These are phyloP conservation scores for Drosophila aldrichi DNA, from an alignment of 2,888 invertebrate species.

Conservation along the genomic window DNA sequence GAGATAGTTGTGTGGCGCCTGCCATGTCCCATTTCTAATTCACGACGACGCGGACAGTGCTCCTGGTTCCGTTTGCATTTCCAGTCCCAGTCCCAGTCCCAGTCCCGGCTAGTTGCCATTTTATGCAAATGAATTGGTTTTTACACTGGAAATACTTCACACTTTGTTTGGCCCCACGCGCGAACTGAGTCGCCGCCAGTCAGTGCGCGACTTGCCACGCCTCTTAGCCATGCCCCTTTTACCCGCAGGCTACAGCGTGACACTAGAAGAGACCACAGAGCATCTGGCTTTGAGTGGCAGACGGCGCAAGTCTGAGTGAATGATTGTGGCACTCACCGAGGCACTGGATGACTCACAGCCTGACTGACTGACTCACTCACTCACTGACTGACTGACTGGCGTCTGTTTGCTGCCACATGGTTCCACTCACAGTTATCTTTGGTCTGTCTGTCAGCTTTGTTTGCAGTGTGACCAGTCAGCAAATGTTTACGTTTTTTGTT, in stretches of 20 bases:
- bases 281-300: slow-evolving; percentile 63
- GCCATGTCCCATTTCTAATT: slow-evolving; percentile 66
- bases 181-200: slow-evolving; percentile 5
- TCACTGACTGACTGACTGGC: slow-evolving; percentile 41
- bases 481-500: slow-evolving; percentile 4
- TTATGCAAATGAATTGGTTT: slow-evolving; percentile 82
- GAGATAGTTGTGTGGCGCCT: slow-evolving; percentile 31
- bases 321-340: slow-evolving; percentile 41
- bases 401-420: slow-evolving; percentile 16
- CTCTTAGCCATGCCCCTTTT: neutral
- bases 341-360: slow-evolving; percentile 41
- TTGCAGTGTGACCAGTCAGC: slow-evolving; percentile 12
- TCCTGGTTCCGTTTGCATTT: slow-evolving; percentile 43
- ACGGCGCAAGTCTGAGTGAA: slow-evolving; percentile 52
- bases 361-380: slow-evolving; percentile 36
- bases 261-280: slow-evolving; percentile 24
- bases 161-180: slow-evolving; percentile 54
- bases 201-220: slow-evolving; percentile 19
- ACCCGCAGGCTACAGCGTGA: slow-evolving; percentile 8
- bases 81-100: slow-evolving; percentile 23
- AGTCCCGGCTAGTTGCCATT: slow-evolving; percentile 58
- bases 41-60: slow-evolving; percentile 33
- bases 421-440: slow-evolving; percentile 21
- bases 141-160: slow-evolving; percentile 76
- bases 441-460: neutral